A percentile compares a stretch with the other conserved stretches of the same genome.
These are phyloP conservation scores for Porites rus DNA, from an alignment of 92 coral and sea anemone genomes.

Conservation along the genomic window DNA sequence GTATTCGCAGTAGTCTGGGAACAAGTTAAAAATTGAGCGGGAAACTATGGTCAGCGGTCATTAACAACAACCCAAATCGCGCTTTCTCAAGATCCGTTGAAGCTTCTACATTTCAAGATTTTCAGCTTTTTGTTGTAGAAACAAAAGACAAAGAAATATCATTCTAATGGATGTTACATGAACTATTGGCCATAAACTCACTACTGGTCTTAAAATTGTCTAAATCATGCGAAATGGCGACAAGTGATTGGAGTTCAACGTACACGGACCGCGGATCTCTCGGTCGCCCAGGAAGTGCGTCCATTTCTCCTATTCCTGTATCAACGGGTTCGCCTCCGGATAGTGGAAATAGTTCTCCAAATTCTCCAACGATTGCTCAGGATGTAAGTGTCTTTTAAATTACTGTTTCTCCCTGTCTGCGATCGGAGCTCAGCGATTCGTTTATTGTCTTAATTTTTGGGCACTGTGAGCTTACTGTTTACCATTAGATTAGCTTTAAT, in stretches of 20 bases:
- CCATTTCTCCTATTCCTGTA: constrained; percentile 64
- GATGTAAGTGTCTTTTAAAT: constrained; percentile 57
- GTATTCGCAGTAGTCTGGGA: constrained; percentile 1
- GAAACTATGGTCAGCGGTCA: constrained; percentile 49
- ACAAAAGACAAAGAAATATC: not conserved
- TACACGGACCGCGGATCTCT: constrained; percentile 58
- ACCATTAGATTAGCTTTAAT: no score
- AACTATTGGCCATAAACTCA: not conserved
- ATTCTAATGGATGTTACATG: constrained; percentile 48
- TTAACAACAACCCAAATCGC: constrained; percentile 31
- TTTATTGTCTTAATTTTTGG: no score
- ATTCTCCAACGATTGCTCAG: constrained; percentile 57
- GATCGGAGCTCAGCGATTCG: no score
- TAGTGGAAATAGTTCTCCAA: constrained; percentile 82
- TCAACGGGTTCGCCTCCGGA: constrained; percentile 67
- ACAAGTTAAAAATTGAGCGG: constrained; percentile 24
- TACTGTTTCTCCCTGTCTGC: not conserved
- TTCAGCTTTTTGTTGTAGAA: not conserved
- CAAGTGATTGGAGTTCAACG: constrained; percentile 77
- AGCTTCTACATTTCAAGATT: not conserved
- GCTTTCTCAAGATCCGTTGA: constrained; percentile 39
- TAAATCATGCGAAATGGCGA: constrained; percentile 57
- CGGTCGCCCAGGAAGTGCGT: constrained; percentile 34
- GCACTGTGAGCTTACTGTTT: no score
- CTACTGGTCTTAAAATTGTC: not conserved